A percentile compares a stretch with the other conserved stretches of the same genome.
phyloP scores from a whole-genome alignment of 1,140 invertebrate genomes.

The Dermatophagoides farinae region DNA sequence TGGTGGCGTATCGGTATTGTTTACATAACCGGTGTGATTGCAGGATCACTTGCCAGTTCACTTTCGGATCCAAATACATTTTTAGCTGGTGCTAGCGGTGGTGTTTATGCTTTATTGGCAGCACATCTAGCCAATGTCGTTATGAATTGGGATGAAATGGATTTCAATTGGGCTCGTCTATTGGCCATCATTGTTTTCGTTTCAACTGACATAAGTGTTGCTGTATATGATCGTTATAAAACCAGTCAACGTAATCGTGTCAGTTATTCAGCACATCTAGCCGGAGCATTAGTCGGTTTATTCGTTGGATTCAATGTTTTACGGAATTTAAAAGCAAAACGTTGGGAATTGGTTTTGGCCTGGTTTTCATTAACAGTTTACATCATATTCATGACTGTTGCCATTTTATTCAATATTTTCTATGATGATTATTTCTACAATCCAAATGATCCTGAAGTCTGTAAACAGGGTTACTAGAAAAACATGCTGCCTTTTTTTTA shows the following conservation, averaged over 20 bases:
- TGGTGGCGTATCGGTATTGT: slow-evolving; percentile 70
- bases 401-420: slow-evolving; percentile 52
- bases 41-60: slow-evolving; percentile 53
- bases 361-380: slow-evolving; percentile 36
- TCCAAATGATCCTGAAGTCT: not conserved
- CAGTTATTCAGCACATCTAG: slow-evolving; percentile 45
- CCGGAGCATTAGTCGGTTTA: slow-evolving; percentile 65
- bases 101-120: slow-evolving; percentile 81
- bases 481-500: not conserved
- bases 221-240: slow-evolving; percentile 54
- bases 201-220: slow-evolving; percentile 51
- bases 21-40: slow-evolving; percentile 52
- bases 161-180: slow-evolving; percentile 50
- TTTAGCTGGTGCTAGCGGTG: slow-evolving; percentile 82
- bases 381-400: slow-evolving; percentile 46
- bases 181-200: slow-evolving; percentile 51
- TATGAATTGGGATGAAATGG: slow-evolving; percentile 85
- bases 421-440: slow-evolving; percentile 33
- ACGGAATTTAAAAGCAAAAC: slow-evolving; percentile 61
- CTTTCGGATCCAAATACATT: slow-evolving; percentile 63
- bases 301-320: slow-evolving; percentile 76
- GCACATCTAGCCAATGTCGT: slow-evolving; percentile 86
- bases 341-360: slow-evolving; percentile 60
- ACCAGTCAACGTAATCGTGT: slow-evolving; percentile 20
- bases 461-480: not conserved